These are phyloP conservation scores for Spodoptera picta DNA, from an alignment of 2,888 invertebrate species.

Conservation along the genomic window DNA sequence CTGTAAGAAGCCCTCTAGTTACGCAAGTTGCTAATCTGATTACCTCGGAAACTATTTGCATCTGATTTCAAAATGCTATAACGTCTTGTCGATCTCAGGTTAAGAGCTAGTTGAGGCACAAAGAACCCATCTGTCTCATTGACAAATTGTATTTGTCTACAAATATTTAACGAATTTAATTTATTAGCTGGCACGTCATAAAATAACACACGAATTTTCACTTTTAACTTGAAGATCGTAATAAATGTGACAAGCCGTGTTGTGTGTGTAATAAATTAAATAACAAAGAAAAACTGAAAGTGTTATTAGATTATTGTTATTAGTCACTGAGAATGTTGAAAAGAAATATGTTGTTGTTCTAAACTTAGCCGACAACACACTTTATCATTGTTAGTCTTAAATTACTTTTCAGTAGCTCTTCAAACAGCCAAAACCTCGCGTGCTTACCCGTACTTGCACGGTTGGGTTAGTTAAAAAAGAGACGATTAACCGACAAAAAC, in stretches of 20 bases:
- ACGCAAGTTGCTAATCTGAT: conserved; percentile 28
- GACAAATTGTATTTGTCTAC: background rate
- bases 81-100: background rate
- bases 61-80: conserved; percentile 9
- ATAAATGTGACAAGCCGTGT: conserved; percentile 8
- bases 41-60: conserved; percentile 4
- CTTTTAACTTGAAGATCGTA: background rate
- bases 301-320: conserved; percentile 1
- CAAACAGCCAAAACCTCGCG: conserved; percentile 57
- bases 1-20: conserved; percentile 6
- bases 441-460: conserved; percentile 55
- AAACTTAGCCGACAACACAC: conserved; percentile 7
- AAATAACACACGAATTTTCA: background rate
- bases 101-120: too few species aligned
- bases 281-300: conserved; percentile 12
- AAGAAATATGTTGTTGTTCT: conserved; percentile 15
- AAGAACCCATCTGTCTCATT: too few species aligned
- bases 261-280: background rate
- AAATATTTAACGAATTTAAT: background rate
- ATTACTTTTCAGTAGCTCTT: conserved; percentile 34
- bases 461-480: conserved; percentile 63
- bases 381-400: conserved; percentile 25
- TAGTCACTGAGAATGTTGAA: conserved; percentile 5
- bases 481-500: conserved; percentile 71
- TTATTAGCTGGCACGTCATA: background rate